Evolutionary conservation across 1,140 invertebrate species (phyloP), one percentile per base, ranked within the genome.

Genomic region (Nylanderia fulva): DNA sequence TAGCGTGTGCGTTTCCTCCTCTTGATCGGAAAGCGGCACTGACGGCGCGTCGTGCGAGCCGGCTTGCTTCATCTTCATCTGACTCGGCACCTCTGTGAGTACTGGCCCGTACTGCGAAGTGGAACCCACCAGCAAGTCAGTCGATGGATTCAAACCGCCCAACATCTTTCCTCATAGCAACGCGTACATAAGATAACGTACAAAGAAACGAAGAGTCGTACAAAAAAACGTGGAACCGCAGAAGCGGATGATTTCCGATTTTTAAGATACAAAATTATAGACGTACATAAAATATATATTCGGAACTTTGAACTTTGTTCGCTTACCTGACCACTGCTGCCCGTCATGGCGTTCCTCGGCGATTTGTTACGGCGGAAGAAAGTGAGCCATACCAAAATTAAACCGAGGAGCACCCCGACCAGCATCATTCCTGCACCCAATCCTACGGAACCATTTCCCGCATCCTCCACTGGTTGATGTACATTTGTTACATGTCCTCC

Each of bases 101-200:
- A 95, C 94, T 82, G 94, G 94, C 91, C 94, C 94, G 94, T 94
- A 95, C 94, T 94, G 94, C 94, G 94, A 94, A 95, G 94, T 93
- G 93, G 94, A 95, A 94, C 94, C 94, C 94, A 94, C 94, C 94
- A 95, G 94, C 94, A 95, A 94, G 94, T 94, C 94, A 95, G 94
- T 94, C 63, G 94, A 95, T 93, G 94, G 94, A 92, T 95, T 95
- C 94, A 95, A 94, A 94, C 94, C 94, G 94, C 94, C 94, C 94
- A 95, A 95, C 94, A 95, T 95, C 94, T 95, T 95, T 94, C 91
- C 86, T 93, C 93, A 92, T 93, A 94, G 92, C 91, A 94, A 94
- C 92, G 93, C 91, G 92, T 92, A 93, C 88, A 93, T 92, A 92
- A 93, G 90, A 91, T 94, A 93, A n/a, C n/a, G n/a, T n/a, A n/a